Percentiles rank a stretch among this genome's conserved stretches.
phyloP scores from a whole-genome alignment of 1,140 invertebrate species.

The Tribolium madens region DNA sequence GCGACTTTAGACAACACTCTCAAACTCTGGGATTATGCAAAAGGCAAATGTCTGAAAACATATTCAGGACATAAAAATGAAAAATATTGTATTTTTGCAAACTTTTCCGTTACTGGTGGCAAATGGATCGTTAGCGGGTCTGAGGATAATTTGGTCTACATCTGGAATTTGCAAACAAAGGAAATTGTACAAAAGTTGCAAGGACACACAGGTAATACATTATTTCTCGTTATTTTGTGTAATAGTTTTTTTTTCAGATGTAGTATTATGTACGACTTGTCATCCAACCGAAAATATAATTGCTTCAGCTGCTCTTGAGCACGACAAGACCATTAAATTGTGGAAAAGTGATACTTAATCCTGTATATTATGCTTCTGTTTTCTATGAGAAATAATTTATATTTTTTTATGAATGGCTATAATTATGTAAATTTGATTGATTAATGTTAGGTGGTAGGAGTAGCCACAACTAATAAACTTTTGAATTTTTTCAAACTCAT shows the following conservation, averaged over 20 bases:
- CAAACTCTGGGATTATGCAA: conserved; percentile 99
- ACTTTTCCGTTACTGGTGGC: conserved; percentile 99
- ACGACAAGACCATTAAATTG: conserved; percentile 98
- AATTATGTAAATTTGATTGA: neutral
- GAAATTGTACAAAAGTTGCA: conserved; percentile 98
- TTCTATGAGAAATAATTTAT: neutral
- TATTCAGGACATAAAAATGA: conserved; percentile 99
- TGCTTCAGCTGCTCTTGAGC: conserved; percentile 97
- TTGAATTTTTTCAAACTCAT: neutral
- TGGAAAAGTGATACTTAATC: conserved; percentile 95
- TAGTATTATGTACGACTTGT: conserved; percentile 97
- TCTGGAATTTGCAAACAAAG: conserved; percentile 99
- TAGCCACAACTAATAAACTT: no score
- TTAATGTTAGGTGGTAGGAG: no score
- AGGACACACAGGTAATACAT: conserved; percentile 87
- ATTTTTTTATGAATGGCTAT: conserved; percentile 18
- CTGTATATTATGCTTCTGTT: neutral
- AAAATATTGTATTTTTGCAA: conserved; percentile 99
- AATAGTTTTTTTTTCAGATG: conserved; percentile 77
- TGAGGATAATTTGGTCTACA: conserved; percentile 99
- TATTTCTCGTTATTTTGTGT: conserved; percentile 6
- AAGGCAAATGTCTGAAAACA: conserved; percentile 97
- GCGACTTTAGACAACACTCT: conserved; percentile 98
- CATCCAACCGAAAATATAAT: conserved; percentile 99
- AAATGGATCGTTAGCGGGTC: conserved; percentile 99